Evolutionary conservation across 2,113 vertebrate species (phyloP), one percentile per base, ranked within the genome.

Genomic region (Acanthochromis polyacanthus): DNA sequence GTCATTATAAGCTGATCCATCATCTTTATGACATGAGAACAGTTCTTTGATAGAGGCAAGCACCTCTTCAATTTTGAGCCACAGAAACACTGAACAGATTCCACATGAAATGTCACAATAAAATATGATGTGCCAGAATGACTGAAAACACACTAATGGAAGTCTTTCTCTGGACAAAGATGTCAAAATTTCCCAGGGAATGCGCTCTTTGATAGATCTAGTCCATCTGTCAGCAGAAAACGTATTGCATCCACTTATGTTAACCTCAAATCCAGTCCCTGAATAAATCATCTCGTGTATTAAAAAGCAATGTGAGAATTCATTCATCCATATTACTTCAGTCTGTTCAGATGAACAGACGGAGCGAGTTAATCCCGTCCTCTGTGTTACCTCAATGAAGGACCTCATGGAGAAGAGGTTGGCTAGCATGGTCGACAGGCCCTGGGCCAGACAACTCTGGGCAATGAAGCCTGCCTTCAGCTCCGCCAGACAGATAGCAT

Each of bases 351-450:
- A 78, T 12, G 15, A 22, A 70, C 67, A 46, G 57, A 78, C 43
- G 38, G 45, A 38, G 59, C 10, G 23, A 78, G 60, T 36, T 83
- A 91, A 94, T 78, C 77, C 84, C 87, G 90, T 65, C 71, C 57
- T 88, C 90, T 92, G 93, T 89, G 30, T 94, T 98, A 99, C 98
- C 98, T 99, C 99, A 93, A 99, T 99, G 93, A 96, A 99, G 85
- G 98, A 99, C 88, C 98, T 97, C 98, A 99, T 99, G 61, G 98
- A 99, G 95, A 99, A 99, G 91, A 99, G 97, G 93, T 99, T 99
- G 95, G 98, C 98, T 72, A 99, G 94, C 98, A 99, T 99, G 48
- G 98, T 99, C 83, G 98, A 99, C 93, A 99, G 97, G 93, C 98
- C 98, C 20, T 98, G 98, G 86, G 98, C 98, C 95, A 99, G 94